Evolutionary conservation across 2,797 vertebrate genomes (phyloP).

Genomic region (Hoplostethus mediterraneus): DNA sequence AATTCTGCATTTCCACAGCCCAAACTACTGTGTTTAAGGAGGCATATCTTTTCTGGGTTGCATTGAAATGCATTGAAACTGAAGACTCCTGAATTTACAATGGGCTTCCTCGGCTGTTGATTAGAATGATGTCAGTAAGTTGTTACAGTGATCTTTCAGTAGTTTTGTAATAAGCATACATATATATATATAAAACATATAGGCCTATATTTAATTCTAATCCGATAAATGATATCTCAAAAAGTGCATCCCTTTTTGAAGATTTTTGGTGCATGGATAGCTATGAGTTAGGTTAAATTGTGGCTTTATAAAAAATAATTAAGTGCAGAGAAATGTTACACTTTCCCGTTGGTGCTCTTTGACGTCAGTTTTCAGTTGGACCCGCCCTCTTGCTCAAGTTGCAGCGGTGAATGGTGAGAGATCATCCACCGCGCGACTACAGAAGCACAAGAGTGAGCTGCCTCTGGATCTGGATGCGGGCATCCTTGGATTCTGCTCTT

Average conservation of each 20-base stretch:
- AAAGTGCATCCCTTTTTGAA: background rate
- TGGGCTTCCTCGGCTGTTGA: background rate
- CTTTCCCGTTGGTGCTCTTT: constrained; percentile 70
- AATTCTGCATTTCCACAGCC: too few species aligned
- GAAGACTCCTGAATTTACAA: too few species aligned
- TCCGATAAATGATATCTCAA: background rate
- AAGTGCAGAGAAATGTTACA: constrained; percentile 11
- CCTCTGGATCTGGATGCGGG: constrained; percentile 76
- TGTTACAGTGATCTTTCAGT: background rate
- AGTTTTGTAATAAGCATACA: background rate
- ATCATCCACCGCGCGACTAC: constrained; percentile 63
- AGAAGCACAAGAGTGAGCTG: constrained; percentile 58
- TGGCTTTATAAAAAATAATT: constrained; percentile 11
- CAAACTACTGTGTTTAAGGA: too few species aligned
- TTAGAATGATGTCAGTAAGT: background rate
- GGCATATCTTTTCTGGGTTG: too few species aligned
- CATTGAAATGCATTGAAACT: too few species aligned
- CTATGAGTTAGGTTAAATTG: constrained; percentile 8
- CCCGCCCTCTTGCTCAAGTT: constrained; percentile 81
- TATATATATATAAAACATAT: constrained; percentile 1
- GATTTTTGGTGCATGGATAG: background rate
- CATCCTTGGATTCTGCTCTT: constrained; percentile 69
- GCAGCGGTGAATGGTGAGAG: constrained; percentile 79
- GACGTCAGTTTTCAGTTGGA: constrained; percentile 73
- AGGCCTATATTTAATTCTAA: background rate